phyloP scores from a whole-genome alignment of 2,113 vertebrate genomes.

The Melanocharis versteri region DNA sequence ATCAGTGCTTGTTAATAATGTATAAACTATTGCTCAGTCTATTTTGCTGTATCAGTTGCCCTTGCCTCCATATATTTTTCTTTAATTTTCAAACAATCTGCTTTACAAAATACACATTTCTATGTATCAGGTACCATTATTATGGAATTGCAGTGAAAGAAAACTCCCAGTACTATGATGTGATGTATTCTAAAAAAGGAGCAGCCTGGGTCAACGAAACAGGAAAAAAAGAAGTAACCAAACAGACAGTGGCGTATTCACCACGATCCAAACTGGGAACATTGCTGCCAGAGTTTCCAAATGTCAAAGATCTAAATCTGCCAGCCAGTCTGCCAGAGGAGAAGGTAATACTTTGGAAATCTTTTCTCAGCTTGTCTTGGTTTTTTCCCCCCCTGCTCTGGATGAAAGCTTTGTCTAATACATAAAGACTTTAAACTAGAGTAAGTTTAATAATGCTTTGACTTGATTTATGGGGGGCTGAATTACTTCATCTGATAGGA shows the following conservation, averaged over 20 bases:
- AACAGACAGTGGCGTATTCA: conserved; percentile 99
- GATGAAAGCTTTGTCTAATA: conserved; percentile 22
- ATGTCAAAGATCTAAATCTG: conserved; percentile 99
- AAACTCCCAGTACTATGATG: conserved; percentile 96
- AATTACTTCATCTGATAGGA: neutral
- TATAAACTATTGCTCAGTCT: neutral
- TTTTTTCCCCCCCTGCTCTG: neutral
- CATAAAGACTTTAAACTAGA: neutral
- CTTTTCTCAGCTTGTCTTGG: conserved; percentile 22
- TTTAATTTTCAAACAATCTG: neutral
- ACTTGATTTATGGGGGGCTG: conserved; percentile 25
- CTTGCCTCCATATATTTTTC: neutral
- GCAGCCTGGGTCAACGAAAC: conserved; percentile 98
- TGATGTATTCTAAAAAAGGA: conserved; percentile 99
- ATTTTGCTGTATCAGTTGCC: neutral
- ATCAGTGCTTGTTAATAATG: neutral
- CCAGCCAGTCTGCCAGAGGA: conserved; percentile 96
- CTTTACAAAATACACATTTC: conserved; percentile 11
- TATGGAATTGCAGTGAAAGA: conserved; percentile 99
- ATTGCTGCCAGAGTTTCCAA: conserved; percentile 98
- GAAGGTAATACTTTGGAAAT: conserved; percentile 88
- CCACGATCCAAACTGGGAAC: conserved; percentile 98
- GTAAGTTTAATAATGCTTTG: conserved; percentile 22
- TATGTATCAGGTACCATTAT: conserved; percentile 91
- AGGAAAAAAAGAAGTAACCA: conserved; percentile 98